phyloP scores from a whole-genome alignment of 2,888 invertebrate species.

The Hirtodrosophila duncani region DNA sequence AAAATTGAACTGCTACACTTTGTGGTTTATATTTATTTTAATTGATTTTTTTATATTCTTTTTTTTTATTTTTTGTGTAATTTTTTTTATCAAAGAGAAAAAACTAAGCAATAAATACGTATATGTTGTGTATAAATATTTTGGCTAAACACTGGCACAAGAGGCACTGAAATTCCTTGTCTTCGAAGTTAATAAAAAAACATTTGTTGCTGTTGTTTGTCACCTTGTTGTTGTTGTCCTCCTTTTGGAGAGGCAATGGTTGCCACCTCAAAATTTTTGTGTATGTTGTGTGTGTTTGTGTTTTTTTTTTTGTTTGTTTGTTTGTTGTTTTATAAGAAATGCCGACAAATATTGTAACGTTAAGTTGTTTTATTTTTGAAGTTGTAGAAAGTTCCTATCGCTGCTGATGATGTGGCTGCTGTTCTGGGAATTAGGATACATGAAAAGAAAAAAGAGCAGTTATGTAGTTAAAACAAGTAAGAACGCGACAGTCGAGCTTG shows the following conservation, averaged over 20 bases:
- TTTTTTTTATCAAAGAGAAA: conserved; percentile 66
- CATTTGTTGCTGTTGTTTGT: conserved; percentile 38
- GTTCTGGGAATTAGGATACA: too few species aligned
- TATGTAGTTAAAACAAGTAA: too few species aligned
- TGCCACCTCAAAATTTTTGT: conserved; percentile 25
- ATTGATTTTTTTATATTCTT: conserved; percentile 41
- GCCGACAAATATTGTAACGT: conserved; percentile 57
- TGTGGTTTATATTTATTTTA: conserved; percentile 25
- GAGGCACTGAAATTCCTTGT: conserved; percentile 74
- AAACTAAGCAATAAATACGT: conserved; percentile 73
- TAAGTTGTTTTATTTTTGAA: conserved; percentile 37
- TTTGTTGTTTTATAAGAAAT: conserved; percentile 48
- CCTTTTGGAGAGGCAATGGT: conserved; percentile 25
- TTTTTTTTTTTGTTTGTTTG: conserved; percentile 15
- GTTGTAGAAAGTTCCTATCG: conserved; percentile 36
- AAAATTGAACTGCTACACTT: too few species aligned
- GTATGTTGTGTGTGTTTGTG: conserved; percentile 12
- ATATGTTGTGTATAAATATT: conserved; percentile 70
- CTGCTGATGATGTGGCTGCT: too few species aligned
- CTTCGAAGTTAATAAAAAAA: conserved; percentile 68
- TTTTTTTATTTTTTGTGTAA: conserved; percentile 13
- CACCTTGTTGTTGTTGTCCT: conserved; percentile 20
- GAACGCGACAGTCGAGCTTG: too few species aligned
- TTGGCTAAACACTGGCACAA: conserved; percentile 75
- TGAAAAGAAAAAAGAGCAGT: too few species aligned